Conservation (phyloP, 2,797 vertebrate species). For the Triplophysa yarkandensis region DNA sequence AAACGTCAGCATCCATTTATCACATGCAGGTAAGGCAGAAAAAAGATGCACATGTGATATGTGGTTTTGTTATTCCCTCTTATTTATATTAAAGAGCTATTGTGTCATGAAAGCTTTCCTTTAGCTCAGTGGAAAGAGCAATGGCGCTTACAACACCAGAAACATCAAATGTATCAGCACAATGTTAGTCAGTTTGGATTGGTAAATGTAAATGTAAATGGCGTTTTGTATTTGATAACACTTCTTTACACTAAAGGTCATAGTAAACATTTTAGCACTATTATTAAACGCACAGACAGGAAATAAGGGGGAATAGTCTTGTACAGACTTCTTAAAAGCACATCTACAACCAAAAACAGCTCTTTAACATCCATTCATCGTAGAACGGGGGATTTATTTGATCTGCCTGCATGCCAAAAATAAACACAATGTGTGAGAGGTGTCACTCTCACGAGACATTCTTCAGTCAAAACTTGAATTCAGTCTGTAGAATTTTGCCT, state of each 20-base stretch:
- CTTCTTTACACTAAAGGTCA: conserved; percentile 26
- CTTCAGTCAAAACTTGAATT: neutral
- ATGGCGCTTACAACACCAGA: too few relatives aligned
- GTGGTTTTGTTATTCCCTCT: conserved; percentile 24
- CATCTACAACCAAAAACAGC: neutral
- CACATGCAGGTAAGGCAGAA: conserved; percentile 31
- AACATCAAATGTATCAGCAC: too few relatives aligned
- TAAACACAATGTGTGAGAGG: neutral
- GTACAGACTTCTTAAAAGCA: conserved; percentile 16
- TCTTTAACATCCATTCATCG: neutral
- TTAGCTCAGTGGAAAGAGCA: conserved; percentile 17
- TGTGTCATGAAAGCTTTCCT: conserved; percentile 36
- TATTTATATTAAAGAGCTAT: conserved; percentile 42
- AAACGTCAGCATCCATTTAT: conserved; percentile 29
- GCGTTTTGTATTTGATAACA: neutral
- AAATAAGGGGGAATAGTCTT: neutral
- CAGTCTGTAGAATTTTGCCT: neutral
- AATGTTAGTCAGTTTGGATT: too few relatives aligned
- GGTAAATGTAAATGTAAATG: too few relatives aligned
- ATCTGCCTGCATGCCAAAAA: neutral
- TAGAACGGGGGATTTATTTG: neutral
- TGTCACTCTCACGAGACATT: neutral
- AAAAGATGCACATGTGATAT: conserved; percentile 34
- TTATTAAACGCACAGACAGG: neutral
- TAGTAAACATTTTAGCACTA: conserved; percentile 28